Evolutionary conservation across 2,113 vertebrate species (phyloP).

Genomic region (Rhynchomys soricoides): DNA sequence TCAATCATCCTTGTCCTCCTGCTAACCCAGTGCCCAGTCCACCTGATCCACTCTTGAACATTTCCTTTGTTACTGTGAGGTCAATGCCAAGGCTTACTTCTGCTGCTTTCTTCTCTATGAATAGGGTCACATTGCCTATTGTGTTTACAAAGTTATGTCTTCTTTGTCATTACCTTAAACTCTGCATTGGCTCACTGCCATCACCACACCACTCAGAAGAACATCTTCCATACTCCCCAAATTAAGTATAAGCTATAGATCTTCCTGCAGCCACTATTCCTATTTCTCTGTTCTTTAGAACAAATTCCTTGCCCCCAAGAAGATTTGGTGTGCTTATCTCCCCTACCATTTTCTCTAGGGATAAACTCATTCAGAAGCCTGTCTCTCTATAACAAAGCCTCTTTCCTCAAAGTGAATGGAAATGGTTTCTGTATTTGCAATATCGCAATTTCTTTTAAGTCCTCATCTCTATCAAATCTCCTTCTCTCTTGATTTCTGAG

Average conservation of each 20-base stretch:
- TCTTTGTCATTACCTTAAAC: background rate
- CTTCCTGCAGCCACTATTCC: background rate
- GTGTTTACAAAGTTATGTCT: background rate
- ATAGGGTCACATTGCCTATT: background rate
- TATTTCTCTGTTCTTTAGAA: background rate
- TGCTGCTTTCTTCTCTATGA: background rate
- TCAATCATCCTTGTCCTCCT: background rate
- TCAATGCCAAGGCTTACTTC: background rate
- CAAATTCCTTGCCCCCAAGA: background rate
- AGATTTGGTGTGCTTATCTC: background rate
- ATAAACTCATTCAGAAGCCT: background rate
- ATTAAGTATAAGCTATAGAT: background rate
- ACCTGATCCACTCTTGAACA: background rate
- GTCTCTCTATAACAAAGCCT: background rate
- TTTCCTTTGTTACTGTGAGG: background rate
- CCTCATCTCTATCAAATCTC: background rate
- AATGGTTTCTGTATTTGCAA: background rate
- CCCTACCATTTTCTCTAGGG: background rate
- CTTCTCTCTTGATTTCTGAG: background rate
- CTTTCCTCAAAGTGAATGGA: background rate
- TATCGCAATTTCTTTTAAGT: background rate
- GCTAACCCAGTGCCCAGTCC: background rate
- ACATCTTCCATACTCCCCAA: background rate
- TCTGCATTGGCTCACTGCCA: background rate
- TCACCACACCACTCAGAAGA: background rate